These are phyloP conservation scores for human DNA, from an alignment of 2,113 vertebrate genomes.

Conservation along the genomic window GRCh38 chrX:17852501-17853000, in stretches of 20 bases:
- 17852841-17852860: slow-evolving; percentile 1
- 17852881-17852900: neutral
- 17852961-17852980: neutral
- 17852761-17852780: neutral
- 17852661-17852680: neutral
- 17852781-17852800: neutral
- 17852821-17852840: neutral
- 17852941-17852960: slow-evolving; percentile 27
- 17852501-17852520: neutral
- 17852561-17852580: neutral
- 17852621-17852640: neutral
- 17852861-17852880: neutral
- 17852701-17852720: neutral
- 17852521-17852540: neutral
- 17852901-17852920: neutral
- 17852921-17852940: neutral
- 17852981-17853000: slow-evolving; percentile 54
- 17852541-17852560: neutral
- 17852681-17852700: neutral
- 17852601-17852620: neutral
- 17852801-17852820: neutral
- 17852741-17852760: neutral
- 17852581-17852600: neutral
- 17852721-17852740: neutral
- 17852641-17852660: neutral